Evolutionary conservation across 1,140 invertebrate genomes (phyloP).

Genomic region (Orussus abietinus): DNA sequence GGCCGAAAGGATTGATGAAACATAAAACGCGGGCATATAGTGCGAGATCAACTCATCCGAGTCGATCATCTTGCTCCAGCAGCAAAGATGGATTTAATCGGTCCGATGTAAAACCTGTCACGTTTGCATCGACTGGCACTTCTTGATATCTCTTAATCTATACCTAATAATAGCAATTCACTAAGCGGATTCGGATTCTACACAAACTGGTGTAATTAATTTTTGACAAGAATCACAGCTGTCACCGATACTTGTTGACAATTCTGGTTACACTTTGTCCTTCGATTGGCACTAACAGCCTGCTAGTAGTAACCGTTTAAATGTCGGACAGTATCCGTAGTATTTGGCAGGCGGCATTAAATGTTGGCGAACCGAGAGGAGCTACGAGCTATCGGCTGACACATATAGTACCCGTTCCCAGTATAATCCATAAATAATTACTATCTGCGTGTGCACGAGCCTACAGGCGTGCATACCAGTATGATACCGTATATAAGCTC

Average conservation of each 20-base stretch:
- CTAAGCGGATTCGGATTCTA: no score
- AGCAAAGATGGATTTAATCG: no score
- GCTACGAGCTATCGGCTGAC: slow-evolving; percentile 21
- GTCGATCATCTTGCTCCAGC: no score
- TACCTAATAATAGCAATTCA: no score
- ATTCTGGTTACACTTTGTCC: slow-evolving; percentile 6
- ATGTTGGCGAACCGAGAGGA: slow-evolving; percentile 2
- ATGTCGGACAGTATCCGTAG: slow-evolving; percentile 13
- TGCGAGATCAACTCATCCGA: not conserved
- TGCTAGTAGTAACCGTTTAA: not conserved
- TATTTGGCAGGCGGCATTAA: slow-evolving; percentile 14
- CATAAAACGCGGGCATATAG: slow-evolving; percentile 9
- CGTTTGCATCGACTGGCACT: no score
- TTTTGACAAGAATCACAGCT: no score
- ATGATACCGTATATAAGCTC: no score
- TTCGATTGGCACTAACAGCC: slow-evolving; percentile 9
- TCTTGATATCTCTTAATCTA: no score
- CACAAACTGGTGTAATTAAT: no score
- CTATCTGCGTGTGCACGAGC: slow-evolving; percentile 14
- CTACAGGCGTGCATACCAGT: slow-evolving; percentile 9
- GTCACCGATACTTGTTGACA: slow-evolving; percentile 3
- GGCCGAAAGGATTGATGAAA: slow-evolving; percentile 13
- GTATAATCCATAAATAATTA: slow-evolving; percentile 42
- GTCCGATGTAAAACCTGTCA: no score
- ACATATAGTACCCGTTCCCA: slow-evolving; percentile 20